A percentile compares a stretch with the other conserved stretches of the same genome.
Evolutionary conservation across 2,113 vertebrate genomes (phyloP).

Genomic region (Argyrosomus japonicus): DNA sequence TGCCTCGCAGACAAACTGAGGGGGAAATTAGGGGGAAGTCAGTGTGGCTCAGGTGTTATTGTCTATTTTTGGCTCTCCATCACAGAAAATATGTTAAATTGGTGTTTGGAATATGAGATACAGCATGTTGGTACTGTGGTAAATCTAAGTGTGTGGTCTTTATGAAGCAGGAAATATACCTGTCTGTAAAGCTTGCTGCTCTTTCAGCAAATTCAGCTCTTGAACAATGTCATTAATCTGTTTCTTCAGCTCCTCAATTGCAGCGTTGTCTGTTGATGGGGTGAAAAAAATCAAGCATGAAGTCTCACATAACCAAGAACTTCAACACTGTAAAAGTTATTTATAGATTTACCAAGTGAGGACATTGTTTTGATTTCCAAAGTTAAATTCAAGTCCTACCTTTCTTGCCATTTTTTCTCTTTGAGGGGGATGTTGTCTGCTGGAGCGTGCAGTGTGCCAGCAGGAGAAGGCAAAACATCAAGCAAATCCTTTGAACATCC

Average conservation of each 20-base stretch:
- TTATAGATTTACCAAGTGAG: not conserved
- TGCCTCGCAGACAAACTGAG: conserved; percentile 93
- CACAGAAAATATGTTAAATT: not conserved
- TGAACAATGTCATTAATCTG: conserved; percentile 87
- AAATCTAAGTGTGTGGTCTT: rapidly evolving
- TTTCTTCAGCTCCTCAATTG: conserved; percentile 91
- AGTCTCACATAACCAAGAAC: not conserved
- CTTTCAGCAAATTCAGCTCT: conserved; percentile 92
- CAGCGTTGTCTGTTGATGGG: conserved; percentile 79
- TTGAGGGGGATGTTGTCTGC: conserved; percentile 63
- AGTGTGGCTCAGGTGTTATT: not conserved
- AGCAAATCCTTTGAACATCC: conserved; percentile 76
- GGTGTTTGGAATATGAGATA: not conserved
- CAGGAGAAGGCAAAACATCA: conserved; percentile 85
- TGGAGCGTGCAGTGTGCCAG: conserved; percentile 77
- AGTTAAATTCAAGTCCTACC: conserved; percentile 80
- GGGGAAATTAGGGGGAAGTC: not conserved
- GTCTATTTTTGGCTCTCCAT: not conserved
- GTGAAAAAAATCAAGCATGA: not conserved
- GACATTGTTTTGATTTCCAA: not conserved
- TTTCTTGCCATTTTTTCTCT: conserved; percentile 84
- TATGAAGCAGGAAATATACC: conserved; percentile 79
- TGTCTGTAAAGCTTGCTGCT: conserved; percentile 93
- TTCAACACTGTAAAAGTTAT: not conserved
- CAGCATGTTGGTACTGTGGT: not conserved